Base-by-base conservation (phyloP, 2,113 vertebrate genomes). In the Silurus glanis region DNA sequence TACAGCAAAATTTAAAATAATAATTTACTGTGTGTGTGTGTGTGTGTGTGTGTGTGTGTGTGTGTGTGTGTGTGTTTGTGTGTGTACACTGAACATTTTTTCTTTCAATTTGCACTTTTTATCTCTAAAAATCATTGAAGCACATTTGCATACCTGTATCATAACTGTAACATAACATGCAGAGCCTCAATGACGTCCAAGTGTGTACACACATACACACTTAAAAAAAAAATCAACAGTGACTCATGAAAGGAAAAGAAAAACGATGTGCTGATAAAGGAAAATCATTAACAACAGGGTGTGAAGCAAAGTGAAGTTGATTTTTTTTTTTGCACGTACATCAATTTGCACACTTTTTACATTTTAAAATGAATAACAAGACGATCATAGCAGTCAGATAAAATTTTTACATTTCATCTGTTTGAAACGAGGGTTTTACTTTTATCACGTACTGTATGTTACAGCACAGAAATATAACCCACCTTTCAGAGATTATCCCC, bases 1-100 rank as follows among this genome's bases (percentile, higher is more conserved):
- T 92, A 90, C 91, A 89, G 16, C 90, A 90, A 91, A 93, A 93
- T 37, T 37, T 37, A 2, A 2, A 37, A 37, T 37, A 37, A 37
- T 37, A 37, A 37, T 37, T 2, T 37, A 37, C 37, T 37, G 1
- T 37, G 37, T 37, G 37, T 37, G 37, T 37, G 37, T 37, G 37
- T 37, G 37, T 37, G 37, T 37, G 37, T 37, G 37, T 37, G 37
- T 37, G 37, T 37, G 37, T 37, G 37, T 37, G 37, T 37, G 37
- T 37, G 37, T 37, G 37, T 37, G 37, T 37, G 37, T 37, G 37
- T 37, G 37, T 37, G 37, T 37, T 2, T 37, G 37, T 37, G 28
- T 37, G 2, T 37, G 2, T 37, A 37, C 28, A 37, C 87, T 72
- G 76, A 61, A 69, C 25, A 13, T 67, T n/a, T 10, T n/a, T 8